These are phyloP conservation scores for Samia ricini DNA, from an alignment of 1,140 invertebrate genomes.

Conservation along the genomic window DNA sequence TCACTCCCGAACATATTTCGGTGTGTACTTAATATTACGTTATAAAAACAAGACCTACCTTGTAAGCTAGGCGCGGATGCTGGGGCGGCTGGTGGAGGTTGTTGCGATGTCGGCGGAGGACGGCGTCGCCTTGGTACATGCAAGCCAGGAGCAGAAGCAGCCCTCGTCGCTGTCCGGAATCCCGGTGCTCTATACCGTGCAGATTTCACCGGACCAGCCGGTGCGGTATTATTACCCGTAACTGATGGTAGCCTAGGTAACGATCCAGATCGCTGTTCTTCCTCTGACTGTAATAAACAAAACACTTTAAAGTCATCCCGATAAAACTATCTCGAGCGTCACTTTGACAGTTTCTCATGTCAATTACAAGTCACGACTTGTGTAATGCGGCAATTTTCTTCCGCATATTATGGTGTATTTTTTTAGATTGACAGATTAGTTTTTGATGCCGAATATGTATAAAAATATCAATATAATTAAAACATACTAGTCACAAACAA, in stretches of 20 bases:
- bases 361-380: background rate
- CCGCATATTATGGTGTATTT: background rate
- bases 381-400: background rate
- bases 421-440: background rate
- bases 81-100: conserved; percentile 53
- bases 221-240: conserved; percentile 72
- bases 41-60: conserved; percentile 34
- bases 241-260: conserved; percentile 84
- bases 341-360: too few relatives aligned
- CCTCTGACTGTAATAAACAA: conserved; percentile 73
- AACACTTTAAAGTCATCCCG: background rate
- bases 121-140: conserved; percentile 79
- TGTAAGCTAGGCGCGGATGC: conserved; percentile 62
- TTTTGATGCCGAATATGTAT: background rate
- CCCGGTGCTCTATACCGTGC: conserved; percentile 92
- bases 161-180: conserved; percentile 83
- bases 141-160: conserved; percentile 84
- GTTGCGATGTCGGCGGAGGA: conserved; percentile 78
- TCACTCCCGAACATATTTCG: too few relatives aligned
- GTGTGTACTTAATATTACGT: too few relatives aligned
- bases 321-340: too few relatives aligned
- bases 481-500: too few relatives aligned
- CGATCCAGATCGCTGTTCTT: conserved; percentile 86
- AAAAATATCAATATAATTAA: too few relatives aligned
- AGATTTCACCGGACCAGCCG: conserved; percentile 84